Evolutionary conservation across 2,113 vertebrate species (phyloP), one percentile per base, ranked within the genome.

Genomic region (human (Homo sapiens)): DNA sequence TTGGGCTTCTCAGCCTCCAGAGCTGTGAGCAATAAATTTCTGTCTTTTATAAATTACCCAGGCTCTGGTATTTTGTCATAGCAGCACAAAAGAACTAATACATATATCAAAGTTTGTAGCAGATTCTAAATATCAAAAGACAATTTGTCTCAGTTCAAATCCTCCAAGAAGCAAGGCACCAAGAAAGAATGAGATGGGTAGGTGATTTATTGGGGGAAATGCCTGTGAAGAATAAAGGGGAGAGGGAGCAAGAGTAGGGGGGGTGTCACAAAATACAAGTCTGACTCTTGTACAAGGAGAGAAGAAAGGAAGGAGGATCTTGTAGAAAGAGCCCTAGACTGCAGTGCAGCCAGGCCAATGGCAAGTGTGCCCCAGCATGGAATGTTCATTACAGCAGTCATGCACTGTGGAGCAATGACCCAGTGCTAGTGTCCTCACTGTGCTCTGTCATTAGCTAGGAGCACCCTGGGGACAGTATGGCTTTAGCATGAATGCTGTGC

Each of bases 61-160:
- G 72, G n/a, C 35, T 80, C 50, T 13, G 50, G 50, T 8, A 23
- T 35, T 50, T 22, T 80, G 35, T 35, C 55, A 35, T 23, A 52
- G 6, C 11, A n/a, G 50, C 11, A 80, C 50, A 52, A 78, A 30
- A 32, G 75, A 17, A 78, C 14, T 27, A 12, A 55, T 32, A 23
- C 27, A 85, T 25, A 32, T 20, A 43, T 61, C 38, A 86, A 13
- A 68, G 32, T 81, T 72, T 75, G 27, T 35, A 35, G n/a, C 48
- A 72, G 64, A 27, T 40, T 79, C 57, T 83, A 43, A 82, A 68
- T 79, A 68, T 38, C 72, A 94, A 80, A 95, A 93, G 82, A 81
- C 18, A 27, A n/a, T 59, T 72, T 88, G 17, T 70, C 66, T 92
- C 27, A 30, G 5, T 61, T 75, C 48, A 64, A 45, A n/a, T 55